Base-by-base conservation (phyloP, 2,888 invertebrate species). In the Apotomis capreana region DNA sequence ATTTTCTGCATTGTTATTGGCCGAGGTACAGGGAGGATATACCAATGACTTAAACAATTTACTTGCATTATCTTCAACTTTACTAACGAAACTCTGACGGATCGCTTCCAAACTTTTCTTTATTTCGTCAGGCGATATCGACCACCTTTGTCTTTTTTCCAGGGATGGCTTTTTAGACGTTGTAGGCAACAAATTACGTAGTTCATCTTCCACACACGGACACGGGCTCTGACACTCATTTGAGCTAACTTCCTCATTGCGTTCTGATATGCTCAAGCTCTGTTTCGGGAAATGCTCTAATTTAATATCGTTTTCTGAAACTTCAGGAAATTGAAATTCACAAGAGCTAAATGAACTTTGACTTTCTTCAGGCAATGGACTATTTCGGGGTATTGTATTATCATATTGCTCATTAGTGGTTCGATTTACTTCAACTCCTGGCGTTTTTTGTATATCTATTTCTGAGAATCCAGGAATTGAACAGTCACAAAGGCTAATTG, bases 71-170 rank as follows among this genome's bases (percentile, higher is more conserved):
- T 64, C 64, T 12, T 54, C 40, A 40, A 9, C 40, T 54, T 40
- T 40, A 3, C 54, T 54, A 40, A 64, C 13, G 12, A 64, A 64
- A 15, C 12, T 64, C 8, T 46, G 54, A 10, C 40, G 54, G 44
- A 64, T 8, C 6, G 55, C 64, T 44, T 44, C 44, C 26, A 64
- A 44, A 4, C 44, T 54, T 12, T 26, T 64, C 44, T 44, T 13
- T 10, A 64, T 54, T 37, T 40, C 63, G 15, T 64, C 64, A 3
- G 64, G 55, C 6, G 64, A 44, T 15, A 64, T 37, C 15, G 55
- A 10, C 64, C 64, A 10, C 64, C 64, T 55, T 15, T 6, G 13
- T 9, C 9, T 13, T 44, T 8, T 6, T 15, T 12, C 44, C 15
- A 10, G 12, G 8, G 26, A 8, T 12, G 10, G 6, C 3, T 2